Conservation (phyloP, 2,888 invertebrate species). For the Rhorus exstirpatorius region DNA sequence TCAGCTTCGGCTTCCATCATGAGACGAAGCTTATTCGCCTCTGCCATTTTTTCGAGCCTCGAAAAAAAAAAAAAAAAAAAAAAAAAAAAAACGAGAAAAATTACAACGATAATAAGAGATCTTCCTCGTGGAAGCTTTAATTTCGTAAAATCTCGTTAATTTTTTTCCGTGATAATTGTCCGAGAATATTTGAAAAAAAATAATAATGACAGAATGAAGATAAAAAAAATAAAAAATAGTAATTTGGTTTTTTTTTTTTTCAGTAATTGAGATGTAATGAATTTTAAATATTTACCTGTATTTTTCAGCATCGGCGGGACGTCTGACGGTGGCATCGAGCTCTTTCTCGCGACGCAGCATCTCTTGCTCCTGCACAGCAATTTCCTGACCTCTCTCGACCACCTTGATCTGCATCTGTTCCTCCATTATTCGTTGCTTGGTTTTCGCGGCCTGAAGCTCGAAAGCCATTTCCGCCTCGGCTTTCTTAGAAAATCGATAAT, state of each 20-base stretch:
- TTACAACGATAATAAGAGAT: not conserved
- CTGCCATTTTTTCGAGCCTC: slow-evolving; percentile 96
- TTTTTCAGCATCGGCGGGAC: slow-evolving; percentile 98
- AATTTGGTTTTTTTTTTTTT: no score
- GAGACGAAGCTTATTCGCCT: slow-evolving; percentile 95
- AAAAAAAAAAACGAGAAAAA: not conserved
- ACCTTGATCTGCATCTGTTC: slow-evolving; percentile 99
- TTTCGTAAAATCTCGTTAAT: no score
- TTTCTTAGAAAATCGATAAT: slow-evolving; percentile 88
- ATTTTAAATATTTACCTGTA: slow-evolving; percentile 85
- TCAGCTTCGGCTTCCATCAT: slow-evolving; percentile 98
- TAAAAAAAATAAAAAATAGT: no score
- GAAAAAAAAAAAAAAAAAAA: not conserved
- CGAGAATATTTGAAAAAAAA: no score
- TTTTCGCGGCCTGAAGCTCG: slow-evolving; percentile 97
- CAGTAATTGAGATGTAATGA: not conserved
- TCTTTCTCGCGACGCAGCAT: slow-evolving; percentile 96
- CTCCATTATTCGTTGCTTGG: slow-evolving; percentile 97
- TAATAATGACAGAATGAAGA: no score
- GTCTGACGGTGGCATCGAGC: slow-evolving; percentile 96
- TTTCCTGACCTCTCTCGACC: slow-evolving; percentile 96
- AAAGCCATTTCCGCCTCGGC: slow-evolving; percentile 98
- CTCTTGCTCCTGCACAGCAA: slow-evolving; percentile 98
- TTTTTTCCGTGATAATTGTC: no score
- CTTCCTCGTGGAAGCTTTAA: not conserved